These are phyloP conservation scores for Podarcis cretensis DNA, from an alignment of 2,113 vertebrate species.

Conservation along the genomic window DNA sequence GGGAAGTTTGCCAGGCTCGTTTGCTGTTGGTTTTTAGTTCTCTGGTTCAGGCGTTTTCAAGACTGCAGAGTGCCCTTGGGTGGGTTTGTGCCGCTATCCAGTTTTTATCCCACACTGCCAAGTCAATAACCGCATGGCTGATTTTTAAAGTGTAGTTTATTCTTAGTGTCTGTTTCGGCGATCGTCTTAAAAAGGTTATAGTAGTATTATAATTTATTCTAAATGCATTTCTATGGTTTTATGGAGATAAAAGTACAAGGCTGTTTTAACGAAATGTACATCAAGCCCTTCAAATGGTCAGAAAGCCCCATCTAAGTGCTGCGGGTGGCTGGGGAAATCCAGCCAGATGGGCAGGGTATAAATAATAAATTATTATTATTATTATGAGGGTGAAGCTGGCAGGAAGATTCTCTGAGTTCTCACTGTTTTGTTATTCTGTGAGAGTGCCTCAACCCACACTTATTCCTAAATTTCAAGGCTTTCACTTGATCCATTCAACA, in stretches of 20 bases:
- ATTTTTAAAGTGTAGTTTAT: background rate
- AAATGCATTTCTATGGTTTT: background rate
- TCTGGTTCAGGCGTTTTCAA: background rate
- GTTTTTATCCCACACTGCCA: background rate
- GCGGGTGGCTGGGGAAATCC: too few relatives aligned
- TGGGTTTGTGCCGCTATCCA: background rate
- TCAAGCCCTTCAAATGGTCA: background rate
- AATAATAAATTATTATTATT: too few relatives aligned
- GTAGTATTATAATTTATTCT: background rate
- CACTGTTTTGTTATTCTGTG: background rate
- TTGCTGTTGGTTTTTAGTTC: background rate
- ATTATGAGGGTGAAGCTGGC: too few relatives aligned
- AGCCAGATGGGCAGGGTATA: too few relatives aligned
- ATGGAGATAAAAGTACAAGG: background rate
- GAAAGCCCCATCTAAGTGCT: background rate
- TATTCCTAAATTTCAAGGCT: background rate
- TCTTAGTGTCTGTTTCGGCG: background rate
- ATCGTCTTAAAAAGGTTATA: background rate
- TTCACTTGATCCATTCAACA: background rate
- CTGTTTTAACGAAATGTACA: background rate
- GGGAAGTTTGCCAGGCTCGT: too few relatives aligned
- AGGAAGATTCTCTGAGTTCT: background rate
- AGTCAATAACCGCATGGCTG: background rate
- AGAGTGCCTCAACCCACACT: too few relatives aligned
- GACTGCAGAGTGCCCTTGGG: background rate